Evolutionary conservation across 2,113 vertebrate genomes (phyloP), one percentile per base, ranked within the genome.

Genomic region (Glareola pratincola): DNA sequence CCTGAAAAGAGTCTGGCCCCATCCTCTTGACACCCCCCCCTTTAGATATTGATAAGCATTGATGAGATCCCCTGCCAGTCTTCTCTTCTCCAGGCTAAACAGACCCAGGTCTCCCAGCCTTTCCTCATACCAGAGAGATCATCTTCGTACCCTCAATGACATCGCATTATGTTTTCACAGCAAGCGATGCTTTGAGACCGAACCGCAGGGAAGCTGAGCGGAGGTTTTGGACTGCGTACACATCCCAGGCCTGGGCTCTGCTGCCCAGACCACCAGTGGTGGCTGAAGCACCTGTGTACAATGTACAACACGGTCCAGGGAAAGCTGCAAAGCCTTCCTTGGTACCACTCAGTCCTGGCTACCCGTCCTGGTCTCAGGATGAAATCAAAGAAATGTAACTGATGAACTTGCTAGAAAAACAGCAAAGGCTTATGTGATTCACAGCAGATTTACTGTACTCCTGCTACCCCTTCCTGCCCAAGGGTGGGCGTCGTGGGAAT

Each of bases 281-380:
- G 73, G 26, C 43, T 37, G n/a, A 89, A 24, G 36, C 54, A 77
- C 0, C 0, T 5, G 4, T 4, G 10, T 9, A 2, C 3, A 8
- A 43, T 3, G 4, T 3, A 50, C 63, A 34, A 9, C 62, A 37
- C 9, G 9, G 53, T 9, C 39, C 48, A 75, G 16, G 34, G 34
- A 78, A 72, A 67, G 8, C 9, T 71, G 43, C 37, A 79, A 72
- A 75, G 48, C 37, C 62, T 78, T 23, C 37, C 53, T 45, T 54
- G 23, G 29, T 37, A 26, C 18, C 41, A 22, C 22, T 67, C 29
- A 24, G 23, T 26, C 71, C 75, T 92, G 79, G 50, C 45, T 83
- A 37, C 32, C 50, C 27, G 24, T 71, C 76, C 21, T 64, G 18
- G 10, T 47, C 26, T 63, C 32, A 51, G 15, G 32, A 36, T 54